Conservation (phyloP, 2,888 invertebrate genomes). For the Chelonus formosanus region DNA sequence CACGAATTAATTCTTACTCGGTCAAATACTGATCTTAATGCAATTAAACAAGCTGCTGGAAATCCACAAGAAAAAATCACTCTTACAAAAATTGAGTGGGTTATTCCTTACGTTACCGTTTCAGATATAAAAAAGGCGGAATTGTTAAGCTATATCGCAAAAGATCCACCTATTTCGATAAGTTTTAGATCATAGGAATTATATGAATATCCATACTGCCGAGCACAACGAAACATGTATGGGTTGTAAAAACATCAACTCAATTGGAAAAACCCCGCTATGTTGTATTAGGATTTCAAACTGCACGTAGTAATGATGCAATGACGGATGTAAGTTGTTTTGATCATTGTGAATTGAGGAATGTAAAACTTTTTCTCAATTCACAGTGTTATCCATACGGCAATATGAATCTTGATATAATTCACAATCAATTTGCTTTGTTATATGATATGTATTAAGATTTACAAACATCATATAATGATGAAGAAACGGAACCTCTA, state of each 20-base stretch:
- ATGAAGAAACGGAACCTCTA: conserved; percentile 1
- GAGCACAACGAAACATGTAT: conserved; percentile 46
- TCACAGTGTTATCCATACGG: too few species aligned
- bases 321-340: too few species aligned
- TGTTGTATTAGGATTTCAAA: conserved; percentile 29
- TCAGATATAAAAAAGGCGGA: conserved; percentile 37
- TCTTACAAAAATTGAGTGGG: conserved; percentile 41
- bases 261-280: too few species aligned
- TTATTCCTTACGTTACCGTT: conserved; percentile 37
- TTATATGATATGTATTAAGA: too few species aligned
- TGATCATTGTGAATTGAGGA: too few species aligned
- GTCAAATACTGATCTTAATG: conserved; percentile 49
- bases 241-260: too few species aligned
- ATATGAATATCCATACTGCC: conserved; percentile 59
- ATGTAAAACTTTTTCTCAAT: too few species aligned
- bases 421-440: too few species aligned
- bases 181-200: conserved; percentile 58
- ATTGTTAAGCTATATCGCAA: conserved; percentile 34
- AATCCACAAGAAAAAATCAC: conserved; percentile 48
- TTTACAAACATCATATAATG: too few species aligned
- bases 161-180: conserved; percentile 35
- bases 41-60: conserved; percentile 37
- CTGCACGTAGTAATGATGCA: background rate
- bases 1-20: conserved; percentile 48
- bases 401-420: too few species aligned